Evolutionary conservation across 2,113 vertebrate species (phyloP).

Genomic region (Oenanthe melanoleuca): DNA sequence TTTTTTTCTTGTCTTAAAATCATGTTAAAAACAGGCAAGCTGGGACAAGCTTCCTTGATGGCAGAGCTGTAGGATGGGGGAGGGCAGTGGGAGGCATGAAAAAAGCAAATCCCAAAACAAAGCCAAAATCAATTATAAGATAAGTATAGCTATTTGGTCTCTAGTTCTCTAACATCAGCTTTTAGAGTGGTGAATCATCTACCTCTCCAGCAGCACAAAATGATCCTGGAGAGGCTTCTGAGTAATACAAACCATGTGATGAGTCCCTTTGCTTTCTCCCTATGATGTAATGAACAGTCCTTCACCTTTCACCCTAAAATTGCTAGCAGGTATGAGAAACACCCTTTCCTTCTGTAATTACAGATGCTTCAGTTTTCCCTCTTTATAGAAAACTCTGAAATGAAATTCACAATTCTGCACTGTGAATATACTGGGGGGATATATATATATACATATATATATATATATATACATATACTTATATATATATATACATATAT

Average conservation of each 20-base stretch:
- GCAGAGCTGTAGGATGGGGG: not conserved
- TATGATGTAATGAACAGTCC: not conserved
- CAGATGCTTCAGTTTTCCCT: not conserved
- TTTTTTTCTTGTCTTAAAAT: slow-evolving; percentile 14
- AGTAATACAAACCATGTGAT: not conserved
- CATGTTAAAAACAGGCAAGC: not conserved
- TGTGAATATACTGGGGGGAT: not conserved
- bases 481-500: not conserved
- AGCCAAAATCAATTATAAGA: slow-evolving; percentile 39
- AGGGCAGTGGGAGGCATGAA: slow-evolving; percentile 4
- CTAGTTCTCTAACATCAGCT: slow-evolving; percentile 11
- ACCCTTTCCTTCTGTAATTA: not conserved
- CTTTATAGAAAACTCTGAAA: not conserved
- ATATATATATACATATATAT: too few relatives aligned
- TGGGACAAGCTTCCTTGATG: not conserved
- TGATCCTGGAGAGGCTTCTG: slow-evolving; percentile 11
- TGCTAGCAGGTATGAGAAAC: not conserved
- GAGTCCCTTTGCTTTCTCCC: slow-evolving; percentile 1
- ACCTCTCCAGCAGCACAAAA: slow-evolving; percentile 6
- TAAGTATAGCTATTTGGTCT: slow-evolving; percentile 38
- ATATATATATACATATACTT: too few relatives aligned
- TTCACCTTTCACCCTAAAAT: not conserved
- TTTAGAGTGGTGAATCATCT: slow-evolving; percentile 28
- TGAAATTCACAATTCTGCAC: not conserved
- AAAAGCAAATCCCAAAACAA: slow-evolving; percentile 7